Evolutionary conservation across 2,113 vertebrate species (phyloP).

Genomic region (Cariama cristata): DNA sequence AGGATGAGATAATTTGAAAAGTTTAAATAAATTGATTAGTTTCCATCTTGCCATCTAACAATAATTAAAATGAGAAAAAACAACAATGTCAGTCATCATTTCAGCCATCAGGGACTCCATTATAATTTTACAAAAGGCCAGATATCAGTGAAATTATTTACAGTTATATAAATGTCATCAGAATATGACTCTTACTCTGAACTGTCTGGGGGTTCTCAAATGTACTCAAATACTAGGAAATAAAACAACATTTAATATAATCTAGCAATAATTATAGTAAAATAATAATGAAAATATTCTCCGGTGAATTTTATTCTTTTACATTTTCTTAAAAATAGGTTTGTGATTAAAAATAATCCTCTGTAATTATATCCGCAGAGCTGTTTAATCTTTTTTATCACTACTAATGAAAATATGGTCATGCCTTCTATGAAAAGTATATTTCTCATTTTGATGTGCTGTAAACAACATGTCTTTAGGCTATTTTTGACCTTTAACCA

Average conservation of each 20-base stretch:
- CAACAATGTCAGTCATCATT: background rate
- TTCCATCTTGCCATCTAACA: background rate
- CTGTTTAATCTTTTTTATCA: background rate
- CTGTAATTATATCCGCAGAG: background rate
- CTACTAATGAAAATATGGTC: constrained; percentile 38
- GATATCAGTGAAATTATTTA: background rate
- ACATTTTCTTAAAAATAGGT: background rate
- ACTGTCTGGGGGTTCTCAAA: background rate
- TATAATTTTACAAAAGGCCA: background rate
- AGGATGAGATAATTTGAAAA: background rate
- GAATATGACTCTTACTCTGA: background rate
- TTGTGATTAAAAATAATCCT: constrained; percentile 30
- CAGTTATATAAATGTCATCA: background rate
- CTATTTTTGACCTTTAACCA: constrained; percentile 86
- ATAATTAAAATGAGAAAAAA: background rate
- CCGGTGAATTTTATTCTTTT: background rate
- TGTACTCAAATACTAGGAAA: background rate
- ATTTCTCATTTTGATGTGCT: constrained; percentile 69
- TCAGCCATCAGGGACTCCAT: background rate
- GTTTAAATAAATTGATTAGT: background rate
- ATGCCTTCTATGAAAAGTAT: constrained; percentile 45
- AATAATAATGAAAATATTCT: constrained; percentile 18
- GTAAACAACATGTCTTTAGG: constrained; percentile 68
- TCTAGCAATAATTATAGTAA: background rate
- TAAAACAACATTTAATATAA: background rate